Percentiles rank a stretch among this genome's conserved stretches.
phyloP scores from a whole-genome alignment of 37 sponge, comb jelly and placozoan genomes.

The Axinella damicornis region DNA sequence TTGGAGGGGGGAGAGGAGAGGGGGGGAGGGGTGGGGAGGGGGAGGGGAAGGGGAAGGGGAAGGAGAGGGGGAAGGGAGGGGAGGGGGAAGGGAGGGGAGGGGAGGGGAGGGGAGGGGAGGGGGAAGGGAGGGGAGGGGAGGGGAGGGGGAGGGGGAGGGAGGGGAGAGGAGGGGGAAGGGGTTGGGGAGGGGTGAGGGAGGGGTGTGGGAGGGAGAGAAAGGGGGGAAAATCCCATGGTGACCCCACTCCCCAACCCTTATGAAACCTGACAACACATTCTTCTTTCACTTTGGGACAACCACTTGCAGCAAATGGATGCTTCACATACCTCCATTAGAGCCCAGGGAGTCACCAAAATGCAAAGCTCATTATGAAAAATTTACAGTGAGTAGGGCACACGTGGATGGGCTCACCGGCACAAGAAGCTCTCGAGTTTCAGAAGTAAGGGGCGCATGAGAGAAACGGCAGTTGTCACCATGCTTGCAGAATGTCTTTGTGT shows the following conservation, averaged over 20 bases:
- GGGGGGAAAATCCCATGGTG: no score
- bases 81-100: not conserved
- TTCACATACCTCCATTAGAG: no score
- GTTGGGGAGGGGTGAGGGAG: no score
- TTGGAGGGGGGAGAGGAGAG: not conserved
- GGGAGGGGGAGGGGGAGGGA: no score
- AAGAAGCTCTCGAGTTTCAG: slow-evolving; percentile 73
- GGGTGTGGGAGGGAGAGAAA: no score
- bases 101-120: not conserved
- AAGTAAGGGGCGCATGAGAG: slow-evolving; percentile 89
- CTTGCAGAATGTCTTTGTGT: slow-evolving; percentile 72
- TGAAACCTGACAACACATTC: no score
- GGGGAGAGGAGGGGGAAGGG: not conserved
- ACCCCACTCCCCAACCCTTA: no score
- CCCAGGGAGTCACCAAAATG: no score
- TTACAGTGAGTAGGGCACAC: not conserved
- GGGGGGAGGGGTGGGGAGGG: not conserved
- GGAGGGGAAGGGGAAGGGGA: not conserved
- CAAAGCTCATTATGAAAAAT: no score
- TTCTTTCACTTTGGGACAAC: no score
- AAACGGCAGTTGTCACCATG: slow-evolving; percentile 84
- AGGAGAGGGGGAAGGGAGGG: slow-evolving; percentile 1
- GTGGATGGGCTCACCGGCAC: slow-evolving; percentile 24
- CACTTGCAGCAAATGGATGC: no score
- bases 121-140: not conserved